A percentile compares a stretch with the other conserved stretches of the same genome.
These are phyloP conservation scores for Mimas tiliae DNA, from an alignment of 2,888 invertebrate species.

Conservation along the genomic window DNA sequence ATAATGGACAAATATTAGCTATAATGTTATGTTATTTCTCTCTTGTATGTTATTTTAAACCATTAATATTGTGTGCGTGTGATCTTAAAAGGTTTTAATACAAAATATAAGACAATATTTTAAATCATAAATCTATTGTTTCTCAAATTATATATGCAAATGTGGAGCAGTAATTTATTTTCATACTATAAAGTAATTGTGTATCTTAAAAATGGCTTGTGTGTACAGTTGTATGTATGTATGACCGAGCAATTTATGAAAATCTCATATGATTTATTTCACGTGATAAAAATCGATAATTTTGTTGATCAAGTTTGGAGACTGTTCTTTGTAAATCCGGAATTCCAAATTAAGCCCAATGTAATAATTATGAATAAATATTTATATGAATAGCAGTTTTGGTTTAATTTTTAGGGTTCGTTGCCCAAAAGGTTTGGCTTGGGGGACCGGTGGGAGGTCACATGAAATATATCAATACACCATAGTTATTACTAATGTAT, in stretches of 20 bases:
- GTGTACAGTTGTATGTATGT: not conserved
- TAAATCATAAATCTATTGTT: slow-evolving; percentile 24
- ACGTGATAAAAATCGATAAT: slow-evolving; percentile 26
- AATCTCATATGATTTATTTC: not conserved
- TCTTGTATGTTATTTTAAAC: not conserved
- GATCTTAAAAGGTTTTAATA: not conserved
- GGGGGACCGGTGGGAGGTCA: too few species aligned
- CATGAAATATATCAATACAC: too few species aligned
- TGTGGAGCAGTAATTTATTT: slow-evolving; percentile 52
- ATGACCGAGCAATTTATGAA: not conserved
- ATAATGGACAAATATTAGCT: not conserved
- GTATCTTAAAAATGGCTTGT: slow-evolving; percentile 15
- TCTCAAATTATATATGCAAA: slow-evolving; percentile 26
- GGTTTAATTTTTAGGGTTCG: slow-evolving; percentile 38
- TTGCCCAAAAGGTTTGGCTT: too few species aligned
- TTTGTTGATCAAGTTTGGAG: slow-evolving; percentile 29
- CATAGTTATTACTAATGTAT: too few species aligned
- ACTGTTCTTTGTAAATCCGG: slow-evolving; percentile 52
- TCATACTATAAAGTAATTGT: slow-evolving; percentile 31
- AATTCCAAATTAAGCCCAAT: slow-evolving; percentile 79
- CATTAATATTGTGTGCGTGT: not conserved
- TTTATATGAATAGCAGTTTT: slow-evolving; percentile 70
- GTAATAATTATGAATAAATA: slow-evolving; percentile 81
- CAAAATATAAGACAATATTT: slow-evolving; percentile 4
- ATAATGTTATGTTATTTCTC: not conserved